These are phyloP conservation scores for Leptothorax acervorum DNA, from an alignment of 2,888 invertebrate genomes.

Conservation along the genomic window DNA sequence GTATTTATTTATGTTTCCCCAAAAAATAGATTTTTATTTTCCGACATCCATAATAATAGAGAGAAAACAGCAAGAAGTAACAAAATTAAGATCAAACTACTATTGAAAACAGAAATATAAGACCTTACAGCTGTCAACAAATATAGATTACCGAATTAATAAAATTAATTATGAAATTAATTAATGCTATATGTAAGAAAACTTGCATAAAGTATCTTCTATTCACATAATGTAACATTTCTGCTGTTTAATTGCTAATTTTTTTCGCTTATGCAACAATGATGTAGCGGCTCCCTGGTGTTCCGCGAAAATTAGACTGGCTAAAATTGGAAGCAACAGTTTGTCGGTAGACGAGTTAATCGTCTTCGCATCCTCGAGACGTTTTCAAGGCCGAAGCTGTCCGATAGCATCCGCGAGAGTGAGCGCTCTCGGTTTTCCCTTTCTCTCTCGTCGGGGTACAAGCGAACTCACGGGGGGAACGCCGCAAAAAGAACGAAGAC, in stretches of 20 bases:
- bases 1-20: neutral
- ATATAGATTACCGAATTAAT: neutral
- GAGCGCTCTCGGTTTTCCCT: conserved; percentile 18
- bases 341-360: conserved; percentile 49
- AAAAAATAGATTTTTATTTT: conserved; percentile 19
- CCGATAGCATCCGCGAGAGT: conserved; percentile 45
- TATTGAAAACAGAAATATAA: neutral
- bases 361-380: conserved; percentile 43
- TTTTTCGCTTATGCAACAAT: neutral
- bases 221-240: neutral
- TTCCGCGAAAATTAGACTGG: conserved; percentile 19
- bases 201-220: no score
- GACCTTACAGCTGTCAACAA: neutral
- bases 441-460: conserved; percentile 29
- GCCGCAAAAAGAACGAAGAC: conserved; percentile 46
- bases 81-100: neutral
- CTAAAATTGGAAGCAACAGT: conserved; percentile 51
- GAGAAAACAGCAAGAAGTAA: neutral
- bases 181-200: neutral
- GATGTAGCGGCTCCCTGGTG: neutral
- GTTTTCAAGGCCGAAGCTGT: conserved; percentile 45
- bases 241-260: neutral
- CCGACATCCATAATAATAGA: neutral
- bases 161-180: neutral
- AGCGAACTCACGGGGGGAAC: conserved; percentile 29